Evolutionary conservation across 2,797 vertebrate genomes (phyloP).

Genomic region (Amblyraja radiata): DNA sequence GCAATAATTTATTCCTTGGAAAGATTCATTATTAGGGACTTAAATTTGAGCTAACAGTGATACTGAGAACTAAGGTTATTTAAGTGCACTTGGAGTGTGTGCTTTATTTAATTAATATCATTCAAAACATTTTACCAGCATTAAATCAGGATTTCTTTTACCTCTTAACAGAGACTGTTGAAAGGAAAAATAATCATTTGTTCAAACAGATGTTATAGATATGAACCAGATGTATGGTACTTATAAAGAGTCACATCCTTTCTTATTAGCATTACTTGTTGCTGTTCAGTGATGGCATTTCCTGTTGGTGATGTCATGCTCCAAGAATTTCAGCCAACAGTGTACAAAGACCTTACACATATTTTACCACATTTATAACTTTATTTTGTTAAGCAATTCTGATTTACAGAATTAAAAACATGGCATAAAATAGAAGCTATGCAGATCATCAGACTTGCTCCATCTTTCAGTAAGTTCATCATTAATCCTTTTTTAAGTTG

Average conservation of each 20-base stretch:
- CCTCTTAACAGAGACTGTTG: not conserved
- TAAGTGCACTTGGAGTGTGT: not conserved
- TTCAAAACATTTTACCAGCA: not conserved
- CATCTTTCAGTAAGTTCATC: too few relatives aligned
- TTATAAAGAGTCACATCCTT: not conserved
- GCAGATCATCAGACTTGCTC: too few relatives aligned
- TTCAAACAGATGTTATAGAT: not conserved
- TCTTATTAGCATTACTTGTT: not conserved
- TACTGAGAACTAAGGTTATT: not conserved
- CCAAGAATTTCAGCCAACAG: not conserved
- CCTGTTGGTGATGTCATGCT: not conserved
- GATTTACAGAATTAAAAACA: not conserved
- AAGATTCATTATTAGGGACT: not conserved
- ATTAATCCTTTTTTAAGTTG: too few relatives aligned
- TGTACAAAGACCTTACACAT: not conserved
- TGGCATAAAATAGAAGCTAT: too few relatives aligned
- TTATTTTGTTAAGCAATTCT: not conserved
- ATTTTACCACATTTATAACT: not conserved
- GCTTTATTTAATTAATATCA: not conserved
- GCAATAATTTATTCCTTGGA: not conserved
- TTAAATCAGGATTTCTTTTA: not conserved
- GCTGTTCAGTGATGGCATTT: not conserved
- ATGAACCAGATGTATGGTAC: not conserved
- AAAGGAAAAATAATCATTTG: not conserved
- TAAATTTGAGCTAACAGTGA: constrained; percentile 4